Evolutionary conservation across 2,113 vertebrate genomes (phyloP).

Genomic region (Anhinga anhinga): DNA sequence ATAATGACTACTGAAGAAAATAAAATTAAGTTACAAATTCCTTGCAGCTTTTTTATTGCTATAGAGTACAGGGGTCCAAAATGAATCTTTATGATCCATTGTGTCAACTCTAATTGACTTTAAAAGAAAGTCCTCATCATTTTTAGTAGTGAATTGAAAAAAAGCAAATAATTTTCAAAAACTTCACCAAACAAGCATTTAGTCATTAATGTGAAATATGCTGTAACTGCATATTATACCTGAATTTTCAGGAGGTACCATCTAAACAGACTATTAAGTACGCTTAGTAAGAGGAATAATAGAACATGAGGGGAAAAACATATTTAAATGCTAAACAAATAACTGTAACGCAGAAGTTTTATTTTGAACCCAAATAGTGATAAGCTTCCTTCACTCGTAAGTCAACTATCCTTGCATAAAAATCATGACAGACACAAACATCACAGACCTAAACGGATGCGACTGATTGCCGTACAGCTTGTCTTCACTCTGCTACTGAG

Average conservation of each 20-base stretch:
- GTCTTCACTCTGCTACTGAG: background rate
- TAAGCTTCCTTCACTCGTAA: background rate
- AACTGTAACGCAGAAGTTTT: background rate
- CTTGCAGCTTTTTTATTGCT: background rate
- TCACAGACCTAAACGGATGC: background rate
- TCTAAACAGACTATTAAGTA: background rate
- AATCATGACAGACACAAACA: background rate
- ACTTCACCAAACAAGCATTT: background rate
- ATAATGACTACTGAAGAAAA: background rate
- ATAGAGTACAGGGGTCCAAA: background rate
- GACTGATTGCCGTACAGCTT: background rate
- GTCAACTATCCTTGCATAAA: background rate
- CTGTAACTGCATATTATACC: background rate
- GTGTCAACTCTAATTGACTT: background rate
- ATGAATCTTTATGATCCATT: background rate
- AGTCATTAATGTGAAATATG: background rate
- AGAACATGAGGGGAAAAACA: too few species aligned
- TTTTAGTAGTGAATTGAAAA: background rate
- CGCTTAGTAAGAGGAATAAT: background rate
- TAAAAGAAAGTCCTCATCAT: background rate
- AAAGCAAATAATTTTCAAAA: background rate
- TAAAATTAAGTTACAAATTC: background rate
- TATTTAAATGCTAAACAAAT: background rate
- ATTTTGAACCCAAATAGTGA: background rate
- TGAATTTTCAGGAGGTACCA: background rate